Base-by-base conservation (phyloP, 2,797 vertebrate genomes). In the Hydrolagus colliei region DNA sequence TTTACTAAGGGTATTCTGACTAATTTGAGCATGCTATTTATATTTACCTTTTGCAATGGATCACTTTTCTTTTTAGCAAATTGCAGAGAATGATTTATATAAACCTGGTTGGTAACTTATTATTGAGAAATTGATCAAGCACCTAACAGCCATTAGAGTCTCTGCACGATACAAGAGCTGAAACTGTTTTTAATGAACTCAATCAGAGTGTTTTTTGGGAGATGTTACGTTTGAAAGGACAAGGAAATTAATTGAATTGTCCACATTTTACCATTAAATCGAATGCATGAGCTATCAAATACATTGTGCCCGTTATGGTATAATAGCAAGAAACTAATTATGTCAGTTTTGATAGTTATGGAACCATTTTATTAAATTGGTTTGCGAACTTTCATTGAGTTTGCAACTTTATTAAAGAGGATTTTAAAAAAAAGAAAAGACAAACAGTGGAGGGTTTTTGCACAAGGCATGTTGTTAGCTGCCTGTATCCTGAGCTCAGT, bases 111-210 rank as follows among this genome's bases (percentile, higher is more conserved):
- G 12, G 61, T 13, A 62, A 22, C 61, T 22, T 22, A 63, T 79
- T 65, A 63, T 22, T 9, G 20, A 13, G 11, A 79, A 79, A 63
- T 13, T 59, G 22, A 79, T 63, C 6, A 79, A 79, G 41, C 61
- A 77, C 9, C 9, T 52, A 22, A 63, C 14, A n/a, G 52, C 22
- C n/a, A 32, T 63, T 78, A 52, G 12, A 78, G 59, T 61, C 9
- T 12, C n/a, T 62, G 76, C 20, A 63, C 59, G 20, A n/a, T 22
- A 61, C 76, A 65, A 79, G 27, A 79, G 22, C n/a, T 62, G 77
- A 79, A 79, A 18, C 77, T 32, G n/a, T 63, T 79, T 52, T 62
- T 63, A 79, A 79, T 65, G n/a, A 79, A 65, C 27, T 63, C 12
- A 79, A 62, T 79, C 61, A 79, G 6, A 52, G 41, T 52, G 77